Base-by-base conservation (phyloP, 1,140 invertebrate species). In the Zaprionus taronus region DNA sequence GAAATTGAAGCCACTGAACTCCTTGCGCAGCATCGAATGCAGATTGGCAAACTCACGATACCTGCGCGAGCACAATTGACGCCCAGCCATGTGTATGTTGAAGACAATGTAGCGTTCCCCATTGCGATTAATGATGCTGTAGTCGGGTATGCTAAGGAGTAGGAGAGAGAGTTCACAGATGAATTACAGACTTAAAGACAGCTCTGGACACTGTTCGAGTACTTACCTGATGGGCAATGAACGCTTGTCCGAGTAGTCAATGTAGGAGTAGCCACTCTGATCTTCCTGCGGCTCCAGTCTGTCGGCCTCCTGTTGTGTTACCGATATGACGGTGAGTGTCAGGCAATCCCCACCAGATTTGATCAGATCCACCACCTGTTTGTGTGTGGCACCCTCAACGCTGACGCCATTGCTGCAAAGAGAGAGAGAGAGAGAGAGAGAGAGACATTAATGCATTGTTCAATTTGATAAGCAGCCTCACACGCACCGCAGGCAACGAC, bases 61-160 rank as follows among this genome's bases (percentile, higher is more conserved):
- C 44, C 99, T 94, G 56, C 99, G 94, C 34, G 98, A 99, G 93
- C 99, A 99, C 26, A 99, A 94, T 93, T 99, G 99, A 53, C 99
- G 93, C 0, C 99, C 99, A 31, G 99, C 99, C 98, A 99, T 99
- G 93, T 99, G 99, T 72, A 99, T 99, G 93, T 99, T 99, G 93
- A 98, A 99, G 1, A 99, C 98, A 65, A 99, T 97, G 94, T 97
- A 99, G 81, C 97, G 96, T 82, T 99, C 97, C 22, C 97, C 97
- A 91, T 95, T 96, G 80, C 96, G 93, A 94, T 96, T 95, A 95
- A 93, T 76, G 51, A 95, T 95, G 83, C 97, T 97, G 92, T 98
- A 99, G 93, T 98, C 98, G 15, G 99, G 99, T 80, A 99, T 97
- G 77, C 98, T 99, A 11, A 34, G 31, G n/a, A n/a, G 34, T 0